These are phyloP conservation scores for Cephus runcator DNA, from an alignment of 2,888 invertebrate species.

Conservation along the genomic window DNA sequence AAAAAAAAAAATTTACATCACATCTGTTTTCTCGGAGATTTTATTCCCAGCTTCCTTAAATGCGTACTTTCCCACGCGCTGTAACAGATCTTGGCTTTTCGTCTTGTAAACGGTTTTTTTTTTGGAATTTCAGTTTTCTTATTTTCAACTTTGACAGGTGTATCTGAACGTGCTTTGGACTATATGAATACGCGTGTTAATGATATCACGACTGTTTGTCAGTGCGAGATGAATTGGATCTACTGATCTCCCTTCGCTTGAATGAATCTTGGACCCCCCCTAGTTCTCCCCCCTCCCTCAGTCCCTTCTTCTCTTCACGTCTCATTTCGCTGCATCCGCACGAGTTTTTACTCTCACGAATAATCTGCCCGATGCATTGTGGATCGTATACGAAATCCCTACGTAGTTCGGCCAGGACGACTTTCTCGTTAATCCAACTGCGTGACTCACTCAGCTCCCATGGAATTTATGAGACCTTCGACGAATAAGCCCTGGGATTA, in stretches of 20 bases:
- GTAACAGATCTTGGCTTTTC: neutral
- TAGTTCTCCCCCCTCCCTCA: neutral
- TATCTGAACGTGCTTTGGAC: no score
- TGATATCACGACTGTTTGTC: no score
- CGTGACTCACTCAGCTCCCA: constrained; percentile 43
- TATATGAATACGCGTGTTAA: no score
- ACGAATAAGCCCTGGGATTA: constrained; percentile 54
- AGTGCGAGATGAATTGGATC: no score
- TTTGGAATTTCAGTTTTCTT: no score
- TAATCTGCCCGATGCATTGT: constrained; percentile 6
- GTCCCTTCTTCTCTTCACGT: constrained; percentile 27
- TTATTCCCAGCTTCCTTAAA: neutral
- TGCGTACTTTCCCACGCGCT: neutral
- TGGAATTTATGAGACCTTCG: constrained; percentile 52
- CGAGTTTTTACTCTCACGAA: constrained; percentile 34
- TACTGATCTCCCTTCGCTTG: constrained; percentile 3
- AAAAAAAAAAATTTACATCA: no score
- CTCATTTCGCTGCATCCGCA: constrained; percentile 42
- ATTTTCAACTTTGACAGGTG: no score
- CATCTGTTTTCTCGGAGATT: no score
- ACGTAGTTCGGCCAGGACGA: no score
- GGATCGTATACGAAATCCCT: neutral
- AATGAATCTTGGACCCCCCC: constrained; percentile 13
- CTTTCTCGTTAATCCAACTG: constrained; percentile 8
- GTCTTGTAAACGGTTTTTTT: no score